These are phyloP conservation scores for Emydoidea blandingii DNA, from an alignment of 2,797 vertebrate species.

Conservation along the genomic window DNA sequence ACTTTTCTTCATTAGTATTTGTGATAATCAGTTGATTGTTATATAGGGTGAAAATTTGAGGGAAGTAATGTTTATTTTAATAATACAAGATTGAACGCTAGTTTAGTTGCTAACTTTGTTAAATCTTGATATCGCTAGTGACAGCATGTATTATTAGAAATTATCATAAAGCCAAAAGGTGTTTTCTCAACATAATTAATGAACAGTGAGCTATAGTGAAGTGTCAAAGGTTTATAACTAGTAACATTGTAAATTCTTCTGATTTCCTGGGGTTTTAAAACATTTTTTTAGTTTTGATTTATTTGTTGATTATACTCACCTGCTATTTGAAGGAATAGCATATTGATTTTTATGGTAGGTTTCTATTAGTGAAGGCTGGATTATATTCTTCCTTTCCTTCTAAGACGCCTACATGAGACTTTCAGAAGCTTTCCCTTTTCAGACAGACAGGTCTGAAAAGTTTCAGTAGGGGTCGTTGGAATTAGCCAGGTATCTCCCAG, in stretches of 20 bases:
- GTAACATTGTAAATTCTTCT: constrained; percentile 10
- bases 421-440: background rate
- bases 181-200: background rate
- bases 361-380: background rate
- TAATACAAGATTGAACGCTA: constrained; percentile 4
- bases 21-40: background rate
- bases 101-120: background rate
- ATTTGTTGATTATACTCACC: constrained; percentile 3
- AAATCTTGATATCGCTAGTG: background rate
- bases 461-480: background rate
- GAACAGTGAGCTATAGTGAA: background rate
- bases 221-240: background rate
- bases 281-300: constrained; percentile 16
- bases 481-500: background rate
- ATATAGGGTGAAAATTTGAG: background rate
- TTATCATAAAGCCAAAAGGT: too few relatives aligned
- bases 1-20: too few relatives aligned
- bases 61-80: background rate
- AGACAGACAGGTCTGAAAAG: rapidly evolving
- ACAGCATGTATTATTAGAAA: background rate
- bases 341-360: constrained; percentile 8
- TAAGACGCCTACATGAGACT: background rate
- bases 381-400: background rate
- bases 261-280: constrained; percentile 20
- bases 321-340: constrained; percentile 16